Percentiles rank a stretch among this genome's conserved stretches.
phyloP scores from a whole-genome alignment of 2,797 vertebrate genomes.

The Telmatherina bonti region DNA sequence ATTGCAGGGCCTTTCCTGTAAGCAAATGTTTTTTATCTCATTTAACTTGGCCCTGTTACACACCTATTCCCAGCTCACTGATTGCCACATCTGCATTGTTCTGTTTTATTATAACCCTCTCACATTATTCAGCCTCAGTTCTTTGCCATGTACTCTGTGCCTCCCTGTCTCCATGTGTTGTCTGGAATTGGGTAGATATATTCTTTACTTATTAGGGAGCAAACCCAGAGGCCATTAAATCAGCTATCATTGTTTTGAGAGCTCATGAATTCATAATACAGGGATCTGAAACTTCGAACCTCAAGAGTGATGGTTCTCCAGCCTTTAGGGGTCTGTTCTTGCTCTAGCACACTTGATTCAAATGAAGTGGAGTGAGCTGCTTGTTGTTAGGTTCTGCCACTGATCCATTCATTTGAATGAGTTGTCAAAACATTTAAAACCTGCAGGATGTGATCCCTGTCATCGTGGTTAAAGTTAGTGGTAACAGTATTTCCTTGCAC shows the following conservation, averaged over 20 bases:
- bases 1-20: too few relatives aligned
- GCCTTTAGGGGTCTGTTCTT: not conserved
- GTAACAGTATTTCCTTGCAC: not conserved
- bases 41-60: not conserved
- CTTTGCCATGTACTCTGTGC: not conserved
- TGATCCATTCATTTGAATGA: not conserved
- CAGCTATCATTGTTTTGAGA: not conserved
- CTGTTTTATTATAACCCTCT: not conserved
- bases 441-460: not conserved
- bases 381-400: not conserved
- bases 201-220: not conserved
- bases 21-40: too few relatives aligned
- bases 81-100: not conserved
- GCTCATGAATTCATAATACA: not conserved
- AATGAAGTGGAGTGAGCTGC: not conserved
- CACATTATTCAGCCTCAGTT: not conserved
- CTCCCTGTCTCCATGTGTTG: not conserved
- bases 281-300: not conserved
- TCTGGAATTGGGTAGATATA: not conserved
- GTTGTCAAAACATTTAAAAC: not conserved
- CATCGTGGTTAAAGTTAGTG: not conserved
- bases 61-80: not conserved
- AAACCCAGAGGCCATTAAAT: too few relatives aligned
- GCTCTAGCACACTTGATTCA: not conserved
- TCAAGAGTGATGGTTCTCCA: not conserved